A percentile compares a stretch with the other conserved stretches of the same genome.
Conservation (phyloP, 2,888 invertebrate species). For the Ypsolopha sequella region DNA sequence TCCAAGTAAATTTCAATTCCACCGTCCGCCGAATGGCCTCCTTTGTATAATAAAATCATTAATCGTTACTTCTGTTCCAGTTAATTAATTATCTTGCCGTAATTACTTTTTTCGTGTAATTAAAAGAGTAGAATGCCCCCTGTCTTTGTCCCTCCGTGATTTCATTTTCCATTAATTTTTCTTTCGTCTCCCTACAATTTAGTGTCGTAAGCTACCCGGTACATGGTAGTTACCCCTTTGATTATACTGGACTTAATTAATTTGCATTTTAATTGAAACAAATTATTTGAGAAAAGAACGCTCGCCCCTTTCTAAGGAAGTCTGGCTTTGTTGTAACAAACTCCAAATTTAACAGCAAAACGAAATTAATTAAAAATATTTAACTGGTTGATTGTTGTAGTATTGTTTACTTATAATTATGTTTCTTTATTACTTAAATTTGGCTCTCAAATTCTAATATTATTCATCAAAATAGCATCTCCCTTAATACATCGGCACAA, state of each 20-base stretch:
- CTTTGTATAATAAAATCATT: constrained; percentile 71
- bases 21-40: constrained; percentile 50
- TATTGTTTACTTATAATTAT: too few species aligned
- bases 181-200: constrained; percentile 74
- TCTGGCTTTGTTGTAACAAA: too few species aligned
- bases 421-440: too few species aligned
- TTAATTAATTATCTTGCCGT: constrained; percentile 71
- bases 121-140: constrained; percentile 69
- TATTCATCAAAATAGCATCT: too few species aligned
- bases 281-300: constrained; percentile 41
- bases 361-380: too few species aligned
- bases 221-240: constrained; percentile 66
- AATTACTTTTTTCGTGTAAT: constrained; percentile 72
- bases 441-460: too few species aligned
- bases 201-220: constrained; percentile 52
- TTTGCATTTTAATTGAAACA: constrained; percentile 67
- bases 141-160: constrained; percentile 69
- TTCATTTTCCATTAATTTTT: constrained; percentile 71
- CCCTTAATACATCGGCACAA: too few species aligned
- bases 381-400: too few species aligned
- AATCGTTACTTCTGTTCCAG: constrained; percentile 71
- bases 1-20: constrained; percentile 57
- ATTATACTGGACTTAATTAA: constrained; percentile 65
- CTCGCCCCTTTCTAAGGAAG: background rate
- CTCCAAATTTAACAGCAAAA: too few species aligned